Conservation (phyloP, 2,113 vertebrate genomes). For the Nyctibius bracteatus region DNA sequence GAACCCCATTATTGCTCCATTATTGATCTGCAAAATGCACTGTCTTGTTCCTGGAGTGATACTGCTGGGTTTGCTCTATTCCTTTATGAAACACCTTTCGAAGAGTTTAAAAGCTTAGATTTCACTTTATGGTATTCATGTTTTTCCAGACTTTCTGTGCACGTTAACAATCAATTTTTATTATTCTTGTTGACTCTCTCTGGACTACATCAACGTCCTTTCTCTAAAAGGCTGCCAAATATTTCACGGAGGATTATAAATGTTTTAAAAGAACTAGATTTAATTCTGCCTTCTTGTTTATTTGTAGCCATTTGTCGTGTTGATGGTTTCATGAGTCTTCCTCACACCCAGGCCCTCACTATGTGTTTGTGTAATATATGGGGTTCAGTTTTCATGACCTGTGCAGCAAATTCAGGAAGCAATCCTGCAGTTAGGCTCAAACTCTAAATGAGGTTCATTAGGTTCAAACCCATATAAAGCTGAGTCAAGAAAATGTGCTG, state of each 20-base stretch:
- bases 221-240: constrained; percentile 12
- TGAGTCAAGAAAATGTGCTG: neutral
- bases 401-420: neutral
- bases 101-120: constrained; percentile 15
- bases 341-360: neutral
- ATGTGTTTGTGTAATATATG: neutral
- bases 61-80: neutral
- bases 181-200: neutral
- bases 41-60: neutral
- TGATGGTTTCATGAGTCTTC: neutral
- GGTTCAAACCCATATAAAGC: neutral
- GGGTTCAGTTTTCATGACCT: neutral
- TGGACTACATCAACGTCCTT: neutral
- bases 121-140: neutral
- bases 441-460: neutral
- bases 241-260: neutral
- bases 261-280: neutral
- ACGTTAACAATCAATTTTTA: constrained; percentile 20
- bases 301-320: neutral
- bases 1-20: neutral
- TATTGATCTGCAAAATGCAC: neutral
- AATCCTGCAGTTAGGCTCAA: neutral
- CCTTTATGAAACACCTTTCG: constrained; percentile 16
- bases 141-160: constrained; percentile 4
- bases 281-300: neutral